These are phyloP conservation scores for Camarhynchus parvulus DNA, from an alignment of 2,113 vertebrate genomes.

Conservation along the genomic window DNA sequence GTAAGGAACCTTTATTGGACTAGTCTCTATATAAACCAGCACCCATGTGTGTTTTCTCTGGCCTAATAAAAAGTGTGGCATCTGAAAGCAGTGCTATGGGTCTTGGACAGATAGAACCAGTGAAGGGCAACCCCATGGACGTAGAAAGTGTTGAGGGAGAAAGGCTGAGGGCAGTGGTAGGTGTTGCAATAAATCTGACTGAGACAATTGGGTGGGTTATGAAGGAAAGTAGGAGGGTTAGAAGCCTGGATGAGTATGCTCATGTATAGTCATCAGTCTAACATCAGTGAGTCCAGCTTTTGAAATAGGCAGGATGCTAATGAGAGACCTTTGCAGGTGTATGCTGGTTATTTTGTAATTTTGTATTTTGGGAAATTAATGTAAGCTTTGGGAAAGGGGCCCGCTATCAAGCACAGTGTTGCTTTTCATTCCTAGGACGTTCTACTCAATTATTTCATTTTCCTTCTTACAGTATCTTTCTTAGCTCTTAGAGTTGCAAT, in stretches of 20 bases:
- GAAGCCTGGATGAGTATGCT: background rate
- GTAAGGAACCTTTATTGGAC: background rate
- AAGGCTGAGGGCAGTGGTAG: background rate
- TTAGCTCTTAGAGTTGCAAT: background rate
- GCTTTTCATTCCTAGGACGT: background rate
- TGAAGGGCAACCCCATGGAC: background rate
- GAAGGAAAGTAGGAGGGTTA: background rate
- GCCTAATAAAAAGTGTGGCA: background rate
- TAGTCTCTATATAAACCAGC: background rate
- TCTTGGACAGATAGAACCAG: background rate
- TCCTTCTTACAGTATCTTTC: background rate
- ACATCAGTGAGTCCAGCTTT: background rate
- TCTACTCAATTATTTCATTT: background rate
- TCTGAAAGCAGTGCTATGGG: background rate
- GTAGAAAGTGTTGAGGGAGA: background rate
- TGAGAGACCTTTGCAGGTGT: background rate
- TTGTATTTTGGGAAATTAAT: background rate
- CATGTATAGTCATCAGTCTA: background rate
- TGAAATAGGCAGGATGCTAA: background rate
- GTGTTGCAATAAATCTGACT: background rate
- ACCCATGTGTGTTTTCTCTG: background rate
- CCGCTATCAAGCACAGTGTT: background rate
- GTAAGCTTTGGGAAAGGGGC: background rate
- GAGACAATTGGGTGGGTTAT: background rate
- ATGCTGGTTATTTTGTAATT: background rate